Conservation (phyloP, 1,140 invertebrate genomes). For the Drosophila rhopaloa region DNA sequence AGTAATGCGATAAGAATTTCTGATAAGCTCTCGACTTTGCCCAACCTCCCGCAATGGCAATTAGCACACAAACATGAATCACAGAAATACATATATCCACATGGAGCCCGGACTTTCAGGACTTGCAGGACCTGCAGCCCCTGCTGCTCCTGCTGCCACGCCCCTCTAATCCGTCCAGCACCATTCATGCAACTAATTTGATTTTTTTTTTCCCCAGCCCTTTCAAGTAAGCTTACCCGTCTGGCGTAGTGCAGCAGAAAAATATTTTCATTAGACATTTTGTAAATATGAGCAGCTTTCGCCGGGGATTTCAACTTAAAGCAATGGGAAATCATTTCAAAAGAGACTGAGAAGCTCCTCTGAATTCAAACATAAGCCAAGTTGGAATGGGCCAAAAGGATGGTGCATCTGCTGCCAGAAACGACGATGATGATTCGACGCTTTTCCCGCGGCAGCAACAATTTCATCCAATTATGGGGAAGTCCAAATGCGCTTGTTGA, state of each 20-base stretch:
- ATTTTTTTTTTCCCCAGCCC: slow-evolving; percentile 49
- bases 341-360: background rate
- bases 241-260: slow-evolving; percentile 31
- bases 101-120: slow-evolving; percentile 2
- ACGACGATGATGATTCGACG: slow-evolving; percentile 16
- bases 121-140: slow-evolving; percentile 15
- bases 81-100: slow-evolving; percentile 28
- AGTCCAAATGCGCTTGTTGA: background rate
- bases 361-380: background rate
- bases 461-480: slow-evolving; percentile 21
- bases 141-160: slow-evolving; percentile 23
- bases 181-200: slow-evolving; percentile 80
- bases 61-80: slow-evolving; percentile 78
- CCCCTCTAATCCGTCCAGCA: slow-evolving; percentile 65
- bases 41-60: slow-evolving; percentile 33
- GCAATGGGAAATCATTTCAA: slow-evolving; percentile 55
- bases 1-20: slow-evolving; percentile 67
- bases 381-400: background rate
- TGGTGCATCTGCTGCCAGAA: slow-evolving; percentile 15
- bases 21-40: slow-evolving; percentile 30
- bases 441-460: slow-evolving; percentile 7
- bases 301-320: slow-evolving; percentile 46
- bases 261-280: slow-evolving; percentile 83
- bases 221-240: slow-evolving; percentile 12
- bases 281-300: slow-evolving; percentile 79